phyloP scores from a whole-genome alignment of 2,797 vertebrate species.

The Pteropus rufus region DNA sequence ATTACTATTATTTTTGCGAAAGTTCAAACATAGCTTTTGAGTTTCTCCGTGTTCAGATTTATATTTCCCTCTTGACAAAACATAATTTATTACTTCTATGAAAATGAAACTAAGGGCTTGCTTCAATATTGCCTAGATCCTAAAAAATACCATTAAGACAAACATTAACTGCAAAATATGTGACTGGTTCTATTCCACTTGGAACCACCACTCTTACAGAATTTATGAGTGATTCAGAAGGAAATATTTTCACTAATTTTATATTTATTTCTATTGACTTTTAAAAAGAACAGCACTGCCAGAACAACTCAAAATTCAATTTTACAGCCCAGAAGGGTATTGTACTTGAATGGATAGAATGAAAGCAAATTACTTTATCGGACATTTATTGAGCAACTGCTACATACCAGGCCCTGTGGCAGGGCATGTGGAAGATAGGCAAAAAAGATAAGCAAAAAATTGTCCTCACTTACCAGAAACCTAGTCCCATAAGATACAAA shows the following conservation, averaged over 20 bases:
- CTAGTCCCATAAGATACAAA: background rate
- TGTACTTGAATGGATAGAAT: background rate
- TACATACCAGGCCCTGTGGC: background rate
- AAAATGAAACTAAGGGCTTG: slow-evolving; percentile 35
- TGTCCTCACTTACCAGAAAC: background rate
- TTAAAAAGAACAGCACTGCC: background rate
- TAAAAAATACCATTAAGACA: slow-evolving; percentile 16
- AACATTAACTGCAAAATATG: slow-evolving; percentile 22
- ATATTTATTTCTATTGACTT: slow-evolving; percentile 20
- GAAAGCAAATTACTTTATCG: background rate
- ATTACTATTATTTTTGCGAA: slow-evolving; percentile 8
- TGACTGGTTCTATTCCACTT: background rate
- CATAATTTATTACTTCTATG: background rate
- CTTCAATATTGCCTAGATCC: background rate
- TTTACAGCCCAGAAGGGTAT: background rate
- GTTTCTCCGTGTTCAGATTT: slow-evolving; percentile 28
- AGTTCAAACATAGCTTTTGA: background rate
- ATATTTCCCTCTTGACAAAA: background rate
- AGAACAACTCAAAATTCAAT: background rate
- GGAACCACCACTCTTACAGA: background rate
- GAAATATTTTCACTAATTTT: background rate
- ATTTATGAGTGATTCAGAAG: background rate
- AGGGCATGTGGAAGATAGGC: background rate
- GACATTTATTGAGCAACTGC: background rate
- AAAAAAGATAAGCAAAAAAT: background rate